Conservation (phyloP, 2,888 invertebrate genomes). For the Mayetiola destructor region DNA sequence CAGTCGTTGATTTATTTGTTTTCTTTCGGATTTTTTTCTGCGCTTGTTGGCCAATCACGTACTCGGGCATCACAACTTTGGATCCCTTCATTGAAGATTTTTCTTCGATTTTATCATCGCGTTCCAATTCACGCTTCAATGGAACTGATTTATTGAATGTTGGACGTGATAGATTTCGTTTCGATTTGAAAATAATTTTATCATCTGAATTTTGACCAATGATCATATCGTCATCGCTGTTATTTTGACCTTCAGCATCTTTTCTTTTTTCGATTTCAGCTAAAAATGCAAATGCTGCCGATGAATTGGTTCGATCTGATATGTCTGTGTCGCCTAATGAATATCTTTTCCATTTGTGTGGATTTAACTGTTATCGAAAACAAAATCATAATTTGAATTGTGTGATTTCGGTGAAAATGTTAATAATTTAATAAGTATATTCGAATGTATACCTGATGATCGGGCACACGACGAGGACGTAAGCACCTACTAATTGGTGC, state of each 20-base stretch:
- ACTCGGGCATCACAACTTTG: conserved; percentile 69
- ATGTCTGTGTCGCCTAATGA: conserved; percentile 69
- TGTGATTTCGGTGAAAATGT: background rate
- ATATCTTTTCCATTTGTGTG: conserved; percentile 71
- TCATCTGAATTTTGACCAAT: background rate
- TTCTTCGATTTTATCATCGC: conserved; percentile 24
- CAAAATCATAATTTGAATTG: background rate
- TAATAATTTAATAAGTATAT: background rate
- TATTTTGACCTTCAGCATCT: conserved; percentile 21
- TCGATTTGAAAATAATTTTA: conserved; percentile 22
- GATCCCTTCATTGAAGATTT: conserved; percentile 46
- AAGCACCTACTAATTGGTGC: conserved; percentile 43
- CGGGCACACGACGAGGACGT: conserved; percentile 37
- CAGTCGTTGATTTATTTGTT: conserved; percentile 16
- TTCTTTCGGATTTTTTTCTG: conserved; percentile 37
- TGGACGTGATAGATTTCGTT: background rate
- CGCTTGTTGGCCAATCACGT: conserved; percentile 54
- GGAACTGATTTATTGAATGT: conserved; percentile 18
- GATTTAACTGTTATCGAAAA: conserved; percentile 46
- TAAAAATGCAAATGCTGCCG: conserved; percentile 64
- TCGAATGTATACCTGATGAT: conserved; percentile 32
- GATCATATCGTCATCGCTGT: conserved; percentile 17
- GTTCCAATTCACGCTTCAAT: conserved; percentile 17
- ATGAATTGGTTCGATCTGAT: conserved; percentile 61
- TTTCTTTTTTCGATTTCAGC: conserved; percentile 48